These are phyloP conservation scores for Ursus arctos DNA, from an alignment of 2,113 vertebrate species.

Conservation along the genomic window DNA sequence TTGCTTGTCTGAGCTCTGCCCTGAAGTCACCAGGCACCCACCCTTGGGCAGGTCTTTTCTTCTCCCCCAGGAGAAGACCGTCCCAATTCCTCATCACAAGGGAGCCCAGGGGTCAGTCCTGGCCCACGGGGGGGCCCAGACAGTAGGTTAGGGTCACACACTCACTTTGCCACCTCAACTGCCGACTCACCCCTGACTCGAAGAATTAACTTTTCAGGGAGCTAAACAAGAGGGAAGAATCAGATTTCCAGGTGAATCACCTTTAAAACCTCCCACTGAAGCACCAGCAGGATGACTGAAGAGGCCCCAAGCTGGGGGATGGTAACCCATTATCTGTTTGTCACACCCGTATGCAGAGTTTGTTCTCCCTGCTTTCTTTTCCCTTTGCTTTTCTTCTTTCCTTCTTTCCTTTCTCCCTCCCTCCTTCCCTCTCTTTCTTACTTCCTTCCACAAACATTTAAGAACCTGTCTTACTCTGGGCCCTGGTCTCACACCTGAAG, in stretches of 20 bases:
- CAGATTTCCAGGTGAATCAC: constrained; percentile 55
- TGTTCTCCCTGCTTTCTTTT: background rate
- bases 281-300: background rate
- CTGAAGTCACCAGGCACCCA: background rate
- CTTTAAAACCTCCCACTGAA: background rate
- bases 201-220: constrained; percentile 46
- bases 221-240: background rate
- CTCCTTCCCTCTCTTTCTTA: no score
- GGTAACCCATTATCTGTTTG: no score
- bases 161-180: background rate
- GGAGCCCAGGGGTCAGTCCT: background rate
- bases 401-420: background rate
- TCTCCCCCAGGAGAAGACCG: background rate
- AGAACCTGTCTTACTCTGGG: background rate
- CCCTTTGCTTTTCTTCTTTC: background rate
- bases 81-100: background rate
- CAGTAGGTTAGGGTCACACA: background rate
- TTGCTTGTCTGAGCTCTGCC: background rate
- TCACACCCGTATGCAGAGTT: background rate
- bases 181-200: background rate
- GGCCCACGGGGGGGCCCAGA: background rate
- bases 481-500: background rate
- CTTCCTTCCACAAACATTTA: background rate
- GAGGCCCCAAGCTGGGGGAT: background rate
- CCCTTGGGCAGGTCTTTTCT: background rate